These are phyloP conservation scores for Melanotaenia parkinsoni DNA, from an alignment of 2,797 vertebrate species.

Conservation along the genomic window DNA sequence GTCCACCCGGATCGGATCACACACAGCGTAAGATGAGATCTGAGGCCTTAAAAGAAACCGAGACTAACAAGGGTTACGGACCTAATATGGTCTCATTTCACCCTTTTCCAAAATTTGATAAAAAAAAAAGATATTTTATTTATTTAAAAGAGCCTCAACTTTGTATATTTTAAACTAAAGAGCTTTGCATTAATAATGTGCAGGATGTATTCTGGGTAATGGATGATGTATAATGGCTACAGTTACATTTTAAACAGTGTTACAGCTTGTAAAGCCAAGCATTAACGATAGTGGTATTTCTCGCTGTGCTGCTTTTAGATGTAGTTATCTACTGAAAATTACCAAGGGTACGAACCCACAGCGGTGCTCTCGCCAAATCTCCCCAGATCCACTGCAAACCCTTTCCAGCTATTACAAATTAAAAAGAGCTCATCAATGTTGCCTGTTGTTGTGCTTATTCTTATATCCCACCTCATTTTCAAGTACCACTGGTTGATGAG, in stretches of 20 bases:
- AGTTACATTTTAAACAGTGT: too few species aligned
- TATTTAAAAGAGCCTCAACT: too few species aligned
- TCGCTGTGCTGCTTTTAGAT: too few species aligned
- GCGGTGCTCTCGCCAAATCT: too few species aligned
- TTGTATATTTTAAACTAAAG: too few species aligned
- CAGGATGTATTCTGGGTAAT: neutral
- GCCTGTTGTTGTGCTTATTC: neutral
- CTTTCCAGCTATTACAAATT: too few species aligned
- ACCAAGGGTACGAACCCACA: too few species aligned
- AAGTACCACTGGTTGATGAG: neutral
- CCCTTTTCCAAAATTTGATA: neutral
- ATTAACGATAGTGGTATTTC: too few species aligned
- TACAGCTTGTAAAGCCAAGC: too few species aligned
- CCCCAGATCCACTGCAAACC: too few species aligned
- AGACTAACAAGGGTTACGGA: slow-evolving; percentile 29
- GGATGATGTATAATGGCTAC: too few species aligned
- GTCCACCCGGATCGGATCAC: slow-evolving; percentile 25
- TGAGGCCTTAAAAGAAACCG: neutral
- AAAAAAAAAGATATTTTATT: neutral
- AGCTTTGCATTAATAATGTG: neutral
- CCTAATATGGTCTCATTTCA: neutral
- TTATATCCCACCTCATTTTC: neutral
- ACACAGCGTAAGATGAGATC: slow-evolving; percentile 6
- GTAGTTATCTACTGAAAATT: too few species aligned
- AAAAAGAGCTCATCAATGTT: neutral